Base-by-base conservation (phyloP, 2,113 vertebrate species). In the Gobio gobio region DNA sequence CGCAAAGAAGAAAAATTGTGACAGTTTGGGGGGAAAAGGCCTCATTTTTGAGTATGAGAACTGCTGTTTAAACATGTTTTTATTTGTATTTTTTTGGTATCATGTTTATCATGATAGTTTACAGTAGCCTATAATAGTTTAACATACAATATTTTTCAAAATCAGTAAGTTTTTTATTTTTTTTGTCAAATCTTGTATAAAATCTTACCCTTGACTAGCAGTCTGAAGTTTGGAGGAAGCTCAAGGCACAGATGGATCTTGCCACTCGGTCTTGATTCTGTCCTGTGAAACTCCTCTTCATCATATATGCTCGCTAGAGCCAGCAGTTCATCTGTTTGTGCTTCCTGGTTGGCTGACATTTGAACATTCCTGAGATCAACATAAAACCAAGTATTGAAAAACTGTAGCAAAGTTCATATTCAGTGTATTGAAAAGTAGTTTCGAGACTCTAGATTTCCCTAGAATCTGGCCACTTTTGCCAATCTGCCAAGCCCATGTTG, bases 281-380 rank as follows among this genome's bases (percentile, higher is more conserved):
- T 96, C 92, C 94, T 94, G 86, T 94, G 96, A 61, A 99, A 99
- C 87, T 97, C 98, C 79, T 99, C 96, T 64, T 96, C 96, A 85
- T 97, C 95, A 0, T 98, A 99, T 92, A 99, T 99, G 94, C 97
- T 99, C 47, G 96, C 96, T 93, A 99, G 91, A 61, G 97, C 98
- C 94, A 99, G 95, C 88, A 99, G 94, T 93, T 99, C 98, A 78
- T 99, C 97, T 85, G 98, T 96, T 93, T 98, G 98, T 83, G 97
- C 96, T 94, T 99, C 98, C 92, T 90, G 95, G 88, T 99, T 16
- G 40, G 20, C 96, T 90, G 97, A 98, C 98, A 99, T 99, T 94
- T 95, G 40, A 74, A 97, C 92, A 93, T 92, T 91, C 86, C 96
- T 97, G 76, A 75, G 16, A 70, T 40, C 16, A 70, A 70, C 8